A percentile compares a stretch with the other conserved stretches of the same genome.
These are phyloP conservation scores for Microctonus aethiopoides DNA, from an alignment of 2,888 invertebrate species.

Conservation along the genomic window DNA sequence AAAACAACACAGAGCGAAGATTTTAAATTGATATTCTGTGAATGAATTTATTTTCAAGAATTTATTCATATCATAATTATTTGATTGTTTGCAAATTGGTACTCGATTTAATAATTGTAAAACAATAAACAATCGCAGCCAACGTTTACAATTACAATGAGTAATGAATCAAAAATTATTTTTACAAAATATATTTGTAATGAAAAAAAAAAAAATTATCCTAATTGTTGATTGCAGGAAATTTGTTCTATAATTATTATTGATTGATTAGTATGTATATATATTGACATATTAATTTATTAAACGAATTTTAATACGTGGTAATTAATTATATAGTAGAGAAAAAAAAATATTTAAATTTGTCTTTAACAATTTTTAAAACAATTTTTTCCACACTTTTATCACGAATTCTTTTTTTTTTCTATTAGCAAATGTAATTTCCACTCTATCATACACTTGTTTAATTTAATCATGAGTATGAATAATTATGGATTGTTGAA, in stretches of 20 bases:
- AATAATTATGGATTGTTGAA: background rate
- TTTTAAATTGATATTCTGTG: background rate
- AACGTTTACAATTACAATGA: conserved; percentile 8
- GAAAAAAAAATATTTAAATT: background rate
- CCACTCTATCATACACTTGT: conserved; percentile 6
- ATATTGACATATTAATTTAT: no score
- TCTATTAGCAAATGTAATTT: background rate
- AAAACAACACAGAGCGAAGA: background rate
- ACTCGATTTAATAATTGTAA: background rate
- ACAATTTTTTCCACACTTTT: background rate
- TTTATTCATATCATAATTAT: background rate
- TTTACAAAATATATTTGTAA: conserved; percentile 18
- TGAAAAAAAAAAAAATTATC: background rate
- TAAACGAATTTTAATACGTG: no score
- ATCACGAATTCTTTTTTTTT: background rate
- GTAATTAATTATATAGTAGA: no score
- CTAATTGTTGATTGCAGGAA: background rate
- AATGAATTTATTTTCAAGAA: background rate
- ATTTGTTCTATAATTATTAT: background rate
- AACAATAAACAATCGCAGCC: background rate
- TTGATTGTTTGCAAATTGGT: no score
- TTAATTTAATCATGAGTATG: background rate
- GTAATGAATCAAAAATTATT: conserved; percentile 26
- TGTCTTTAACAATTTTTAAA: background rate
- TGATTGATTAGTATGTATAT: no score